These are phyloP conservation scores for Hartigia nigra DNA, from an alignment of 2,888 invertebrate species.

Conservation along the genomic window DNA sequence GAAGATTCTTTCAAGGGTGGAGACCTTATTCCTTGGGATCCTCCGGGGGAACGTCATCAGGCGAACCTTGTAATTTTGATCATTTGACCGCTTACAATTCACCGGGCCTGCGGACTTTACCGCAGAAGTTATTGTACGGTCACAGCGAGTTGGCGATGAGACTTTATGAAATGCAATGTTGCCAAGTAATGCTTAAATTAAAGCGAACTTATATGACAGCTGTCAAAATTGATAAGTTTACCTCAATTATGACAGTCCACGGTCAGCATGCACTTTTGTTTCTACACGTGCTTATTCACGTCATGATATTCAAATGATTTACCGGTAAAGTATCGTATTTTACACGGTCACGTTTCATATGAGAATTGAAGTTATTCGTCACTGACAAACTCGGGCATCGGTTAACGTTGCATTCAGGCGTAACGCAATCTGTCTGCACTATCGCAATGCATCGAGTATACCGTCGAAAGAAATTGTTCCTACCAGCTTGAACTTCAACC, in stretches of 20 bases:
- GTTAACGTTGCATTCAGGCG: constrained; percentile 47
- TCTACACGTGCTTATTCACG: not conserved
- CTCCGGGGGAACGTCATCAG: constrained; percentile 61
- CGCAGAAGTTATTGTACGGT: constrained; percentile 58
- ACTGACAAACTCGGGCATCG: constrained; percentile 48
- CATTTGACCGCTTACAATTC: constrained; percentile 63
- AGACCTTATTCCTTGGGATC: constrained; percentile 47
- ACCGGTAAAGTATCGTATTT: constrained; percentile 32
- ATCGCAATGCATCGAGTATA: not conserved
- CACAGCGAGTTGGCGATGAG: constrained; percentile 37
- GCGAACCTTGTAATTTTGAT: constrained; percentile 65
- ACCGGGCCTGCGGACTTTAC: constrained; percentile 48
- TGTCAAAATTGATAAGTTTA: not conserved
- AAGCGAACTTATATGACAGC: not conserved
- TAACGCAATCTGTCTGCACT: constrained; percentile 46
- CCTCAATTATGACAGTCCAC: not conserved
- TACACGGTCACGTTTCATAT: constrained; percentile 52
- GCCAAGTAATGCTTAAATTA: not conserved
- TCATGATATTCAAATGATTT: not conserved
- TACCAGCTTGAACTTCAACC: not conserved
- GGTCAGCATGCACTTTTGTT: not conserved
- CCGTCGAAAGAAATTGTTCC: not conserved
- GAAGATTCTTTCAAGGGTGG: not conserved
- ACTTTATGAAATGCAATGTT: not conserved
- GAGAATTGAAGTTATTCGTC: constrained; percentile 49